These are phyloP conservation scores for Plagodis dolabraria DNA, from an alignment of 2,888 invertebrate species.

Conservation along the genomic window DNA sequence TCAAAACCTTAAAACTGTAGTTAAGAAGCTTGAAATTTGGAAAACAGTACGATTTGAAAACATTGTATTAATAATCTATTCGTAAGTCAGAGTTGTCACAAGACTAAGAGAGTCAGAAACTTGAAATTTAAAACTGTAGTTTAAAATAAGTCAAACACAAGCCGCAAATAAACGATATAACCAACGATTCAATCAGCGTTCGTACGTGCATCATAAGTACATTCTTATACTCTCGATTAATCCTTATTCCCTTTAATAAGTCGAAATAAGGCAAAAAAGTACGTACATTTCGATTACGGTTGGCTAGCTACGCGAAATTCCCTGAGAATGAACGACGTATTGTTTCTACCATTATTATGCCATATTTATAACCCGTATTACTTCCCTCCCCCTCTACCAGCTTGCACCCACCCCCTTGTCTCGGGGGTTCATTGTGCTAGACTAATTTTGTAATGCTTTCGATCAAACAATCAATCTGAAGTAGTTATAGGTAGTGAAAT, in stretches of 20 bases:
- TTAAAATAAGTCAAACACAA: no score
- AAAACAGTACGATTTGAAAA: no score
- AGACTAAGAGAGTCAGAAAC: no score
- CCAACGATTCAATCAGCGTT: conserved; percentile 14
- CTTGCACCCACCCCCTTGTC: conserved; percentile 12
- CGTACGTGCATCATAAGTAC: conserved; percentile 1
- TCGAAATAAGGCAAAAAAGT: conserved; percentile 25
- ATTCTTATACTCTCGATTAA: conserved; percentile 15
- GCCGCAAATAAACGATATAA: no score
- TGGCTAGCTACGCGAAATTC: conserved; percentile 47
- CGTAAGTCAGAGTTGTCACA: no score
- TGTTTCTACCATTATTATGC: conserved; percentile 47
- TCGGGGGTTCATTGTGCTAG: conserved; percentile 38
- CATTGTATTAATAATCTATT: no score
- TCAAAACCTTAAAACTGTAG: no score
- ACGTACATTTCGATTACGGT: conserved; percentile 40
- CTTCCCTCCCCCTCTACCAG: conserved; percentile 26
- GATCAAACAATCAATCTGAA: conserved; percentile 27
- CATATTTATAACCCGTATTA: conserved; percentile 54
- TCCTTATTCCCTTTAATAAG: conserved; percentile 35
- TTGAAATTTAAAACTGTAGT: no score
- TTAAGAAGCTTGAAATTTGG: no score
- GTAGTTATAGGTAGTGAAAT: no score
- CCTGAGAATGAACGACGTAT: conserved; percentile 46
- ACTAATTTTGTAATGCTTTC: conserved; percentile 40